A percentile compares a stretch with the other conserved stretches of the same genome.
These are phyloP conservation scores for Maniola jurtina DNA, from an alignment of 1,140 invertebrate species.

Conservation along the genomic window DNA sequence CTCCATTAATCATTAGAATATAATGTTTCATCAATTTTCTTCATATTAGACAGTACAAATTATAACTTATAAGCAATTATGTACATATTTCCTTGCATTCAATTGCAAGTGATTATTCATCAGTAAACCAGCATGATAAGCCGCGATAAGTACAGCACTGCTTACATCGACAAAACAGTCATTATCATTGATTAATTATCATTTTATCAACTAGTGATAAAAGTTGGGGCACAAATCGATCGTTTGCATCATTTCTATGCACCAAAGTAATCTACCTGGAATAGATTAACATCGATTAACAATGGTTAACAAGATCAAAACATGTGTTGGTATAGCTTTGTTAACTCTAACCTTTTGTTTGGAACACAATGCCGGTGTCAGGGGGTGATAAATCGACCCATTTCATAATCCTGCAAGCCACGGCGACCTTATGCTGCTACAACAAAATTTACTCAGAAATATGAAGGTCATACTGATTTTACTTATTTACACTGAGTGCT, in stretches of 20 bases:
- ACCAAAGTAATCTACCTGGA: background rate
- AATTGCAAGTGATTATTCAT: no score
- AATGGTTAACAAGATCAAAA: slow-evolving; percentile 5
- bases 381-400: slow-evolving; percentile 13
- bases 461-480: slow-evolving; percentile 7
- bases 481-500: no score
- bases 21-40: no score
- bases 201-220: no score
- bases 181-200: no score
- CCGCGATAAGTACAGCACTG: no score
- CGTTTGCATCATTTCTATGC: background rate
- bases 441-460: slow-evolving; percentile 11
- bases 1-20: no score
- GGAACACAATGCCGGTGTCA: slow-evolving; percentile 2
- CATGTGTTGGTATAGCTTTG: slow-evolving; percentile 6
- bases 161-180: no score
- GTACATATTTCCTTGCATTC: no score
- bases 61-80: no score
- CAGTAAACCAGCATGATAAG: no score
- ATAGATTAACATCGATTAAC: slow-evolving; percentile 1
- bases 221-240: background rate
- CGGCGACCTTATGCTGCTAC: slow-evolving; percentile 7
- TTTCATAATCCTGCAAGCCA: slow-evolving; percentile 9
- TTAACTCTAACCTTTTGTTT: background rate
- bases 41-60: no score